Conservation (phyloP, 2,797 vertebrate species). For the Oceanodroma leucorhoa region DNA sequence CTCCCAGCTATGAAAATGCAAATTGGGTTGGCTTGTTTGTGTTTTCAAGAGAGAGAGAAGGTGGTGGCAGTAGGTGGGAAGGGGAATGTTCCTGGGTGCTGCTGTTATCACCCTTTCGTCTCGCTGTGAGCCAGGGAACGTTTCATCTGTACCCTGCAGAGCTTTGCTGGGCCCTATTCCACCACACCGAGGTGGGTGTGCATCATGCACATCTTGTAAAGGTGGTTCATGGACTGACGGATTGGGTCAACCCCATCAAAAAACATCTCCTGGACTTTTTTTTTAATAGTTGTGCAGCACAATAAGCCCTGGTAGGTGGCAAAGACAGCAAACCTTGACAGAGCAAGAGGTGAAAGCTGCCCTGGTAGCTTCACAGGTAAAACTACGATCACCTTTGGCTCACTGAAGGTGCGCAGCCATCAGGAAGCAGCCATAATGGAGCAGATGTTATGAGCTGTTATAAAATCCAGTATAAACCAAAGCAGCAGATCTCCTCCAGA, state of each 20-base stretch:
- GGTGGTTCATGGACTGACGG: background rate
- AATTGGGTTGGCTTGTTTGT: constrained; percentile 32
- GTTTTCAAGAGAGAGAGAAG: background rate
- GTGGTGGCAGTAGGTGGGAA: background rate
- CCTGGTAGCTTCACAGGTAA: background rate
- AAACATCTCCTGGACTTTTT: background rate
- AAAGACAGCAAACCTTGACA: background rate
- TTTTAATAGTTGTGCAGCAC: background rate
- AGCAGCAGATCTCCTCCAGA: background rate
- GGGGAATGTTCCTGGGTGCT: background rate
- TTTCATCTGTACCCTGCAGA: constrained; percentile 14
- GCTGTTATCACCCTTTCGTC: constrained; percentile 23
- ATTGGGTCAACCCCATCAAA: background rate
- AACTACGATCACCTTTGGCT: background rate
- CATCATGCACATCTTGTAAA: background rate
- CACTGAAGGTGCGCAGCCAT: background rate
- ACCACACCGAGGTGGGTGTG: background rate
- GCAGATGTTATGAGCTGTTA: background rate
- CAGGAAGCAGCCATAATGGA: background rate
- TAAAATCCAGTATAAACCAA: background rate
- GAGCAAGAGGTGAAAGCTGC: background rate
- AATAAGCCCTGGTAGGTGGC: background rate
- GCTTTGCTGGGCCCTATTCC: background rate
- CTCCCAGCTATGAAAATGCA: constrained; percentile 33
- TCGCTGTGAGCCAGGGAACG: background rate